Evolutionary conservation across 2,888 invertebrate genomes (phyloP).

Genomic region (Lydus trimaculatus): DNA sequence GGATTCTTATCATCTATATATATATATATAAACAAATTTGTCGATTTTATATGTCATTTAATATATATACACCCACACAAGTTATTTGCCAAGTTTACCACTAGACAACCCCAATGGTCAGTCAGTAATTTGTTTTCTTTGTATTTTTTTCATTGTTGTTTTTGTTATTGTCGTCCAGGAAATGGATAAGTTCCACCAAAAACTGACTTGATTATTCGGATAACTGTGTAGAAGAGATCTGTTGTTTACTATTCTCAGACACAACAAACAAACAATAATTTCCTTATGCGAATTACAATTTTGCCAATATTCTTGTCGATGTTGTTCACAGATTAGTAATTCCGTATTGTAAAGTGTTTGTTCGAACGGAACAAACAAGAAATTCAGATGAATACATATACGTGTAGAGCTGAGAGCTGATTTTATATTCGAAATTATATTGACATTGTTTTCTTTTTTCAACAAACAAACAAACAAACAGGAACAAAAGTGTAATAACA

Average conservation of each 20-base stretch:
- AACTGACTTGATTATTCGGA: too few relatives aligned
- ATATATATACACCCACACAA: neutral
- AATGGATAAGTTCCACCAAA: neutral
- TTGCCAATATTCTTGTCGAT: neutral
- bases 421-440: too few relatives aligned
- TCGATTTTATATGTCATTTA: neutral
- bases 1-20: too few relatives aligned
- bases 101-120: neutral
- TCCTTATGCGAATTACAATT: neutral
- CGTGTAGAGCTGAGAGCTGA: too few relatives aligned
- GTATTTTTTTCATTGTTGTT: neutral
- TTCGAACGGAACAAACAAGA: neutral
- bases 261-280: too few relatives aligned
- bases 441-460: too few relatives aligned
- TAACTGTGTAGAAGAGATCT: too few relatives aligned
- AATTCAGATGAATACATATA: neutral
- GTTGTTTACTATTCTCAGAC: too few relatives aligned
- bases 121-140: neutral
- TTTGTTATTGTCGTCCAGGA: neutral
- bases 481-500: too few relatives aligned
- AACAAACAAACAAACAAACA: too few relatives aligned
- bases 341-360: neutral
- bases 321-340: too few relatives aligned
- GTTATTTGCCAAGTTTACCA: neutral
- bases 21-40: neutral